A percentile compares a stretch with the other conserved stretches of the same genome.
Conservation (phyloP, 2,888 invertebrate species). For the Himalopsyche japonica region DNA sequence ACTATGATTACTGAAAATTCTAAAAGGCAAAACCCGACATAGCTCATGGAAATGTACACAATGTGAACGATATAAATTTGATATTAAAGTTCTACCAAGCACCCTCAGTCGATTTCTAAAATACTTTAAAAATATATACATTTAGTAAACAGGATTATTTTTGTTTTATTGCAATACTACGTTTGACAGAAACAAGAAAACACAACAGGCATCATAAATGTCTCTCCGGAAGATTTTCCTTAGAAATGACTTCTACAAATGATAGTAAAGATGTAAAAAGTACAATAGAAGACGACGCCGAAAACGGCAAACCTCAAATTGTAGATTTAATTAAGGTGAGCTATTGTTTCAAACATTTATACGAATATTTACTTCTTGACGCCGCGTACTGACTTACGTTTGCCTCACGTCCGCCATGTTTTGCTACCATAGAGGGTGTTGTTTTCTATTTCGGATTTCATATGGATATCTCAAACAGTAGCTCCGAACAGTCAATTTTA, state of each 20-base stretch:
- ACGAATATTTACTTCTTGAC: conserved; percentile 44
- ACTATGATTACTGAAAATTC: too few relatives aligned
- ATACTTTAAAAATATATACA: not conserved
- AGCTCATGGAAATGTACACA: too few relatives aligned
- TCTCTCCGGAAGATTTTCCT: conserved; percentile 62
- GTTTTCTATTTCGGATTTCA: conserved; percentile 55
- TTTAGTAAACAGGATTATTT: not conserved
- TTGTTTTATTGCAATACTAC: conserved; percentile 46
- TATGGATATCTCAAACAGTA: conserved; percentile 7
- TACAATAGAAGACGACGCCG: conserved; percentile 53
- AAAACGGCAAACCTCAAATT: conserved; percentile 57
- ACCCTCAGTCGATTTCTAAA: too few relatives aligned
- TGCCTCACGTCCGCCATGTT: conserved; percentile 56
- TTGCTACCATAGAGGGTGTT: conserved; percentile 49
- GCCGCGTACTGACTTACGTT: conserved; percentile 28
- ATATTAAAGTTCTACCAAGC: too few relatives aligned
- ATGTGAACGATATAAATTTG: too few relatives aligned
- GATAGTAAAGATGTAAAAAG: conserved; percentile 61
- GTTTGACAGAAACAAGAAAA: conserved; percentile 61
- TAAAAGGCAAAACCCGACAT: too few relatives aligned
- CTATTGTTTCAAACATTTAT: conserved; percentile 41
- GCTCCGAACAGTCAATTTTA: not conserved
- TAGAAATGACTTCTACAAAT: conserved; percentile 64
- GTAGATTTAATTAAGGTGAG: conserved; percentile 60
- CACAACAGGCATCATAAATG: conserved; percentile 55